These are phyloP conservation scores for Drosophila oshimai DNA, from an alignment of 1,140 invertebrate genomes.

Conservation along the genomic window DNA sequence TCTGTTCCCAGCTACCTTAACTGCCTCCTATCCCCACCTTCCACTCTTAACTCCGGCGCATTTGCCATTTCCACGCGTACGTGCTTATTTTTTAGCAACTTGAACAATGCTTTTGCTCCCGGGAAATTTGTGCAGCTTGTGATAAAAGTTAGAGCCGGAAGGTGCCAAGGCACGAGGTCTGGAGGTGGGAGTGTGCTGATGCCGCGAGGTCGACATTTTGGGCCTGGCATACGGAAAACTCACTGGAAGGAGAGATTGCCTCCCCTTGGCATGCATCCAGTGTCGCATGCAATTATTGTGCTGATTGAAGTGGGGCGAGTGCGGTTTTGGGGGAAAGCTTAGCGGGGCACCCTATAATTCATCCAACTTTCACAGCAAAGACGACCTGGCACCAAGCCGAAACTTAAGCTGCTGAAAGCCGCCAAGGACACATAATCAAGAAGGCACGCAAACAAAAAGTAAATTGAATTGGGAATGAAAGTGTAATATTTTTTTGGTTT, in stretches of 20 bases:
- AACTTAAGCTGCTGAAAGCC: conserved; percentile 1
- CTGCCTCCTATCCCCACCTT: not conserved
- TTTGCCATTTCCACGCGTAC: conserved; percentile 66
- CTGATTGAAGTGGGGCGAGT: conserved; percentile 33
- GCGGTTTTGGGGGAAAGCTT: conserved; percentile 1
- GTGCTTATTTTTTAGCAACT: conserved; percentile 78
- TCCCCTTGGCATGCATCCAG: conserved; percentile 36
- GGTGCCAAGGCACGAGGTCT: conserved; percentile 4
- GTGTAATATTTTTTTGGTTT: not conserved
- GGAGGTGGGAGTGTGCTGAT: not conserved
- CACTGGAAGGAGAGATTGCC: conserved; percentile 30
- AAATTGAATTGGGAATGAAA: conserved; percentile 1
- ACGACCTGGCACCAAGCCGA: conserved; percentile 24
- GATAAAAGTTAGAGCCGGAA: conserved; percentile 65
- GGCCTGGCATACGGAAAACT: conserved; percentile 43
- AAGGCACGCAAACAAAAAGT: not conserved
- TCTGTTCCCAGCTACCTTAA: conserved; percentile 2
- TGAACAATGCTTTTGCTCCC: conserved; percentile 64
- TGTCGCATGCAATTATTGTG: conserved; percentile 45
- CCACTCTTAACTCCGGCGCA: conserved; percentile 8
- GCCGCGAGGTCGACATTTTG: not conserved
- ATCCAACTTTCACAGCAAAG: conserved; percentile 39
- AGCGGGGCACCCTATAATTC: conserved; percentile 42
- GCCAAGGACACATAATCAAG: not conserved
- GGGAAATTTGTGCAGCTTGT: conserved; percentile 64